Percentiles rank a stretch among this genome's conserved stretches.
These are phyloP conservation scores for Galagoides demidoff DNA, from an alignment of 2,797 vertebrate species.

Conservation along the genomic window DNA sequence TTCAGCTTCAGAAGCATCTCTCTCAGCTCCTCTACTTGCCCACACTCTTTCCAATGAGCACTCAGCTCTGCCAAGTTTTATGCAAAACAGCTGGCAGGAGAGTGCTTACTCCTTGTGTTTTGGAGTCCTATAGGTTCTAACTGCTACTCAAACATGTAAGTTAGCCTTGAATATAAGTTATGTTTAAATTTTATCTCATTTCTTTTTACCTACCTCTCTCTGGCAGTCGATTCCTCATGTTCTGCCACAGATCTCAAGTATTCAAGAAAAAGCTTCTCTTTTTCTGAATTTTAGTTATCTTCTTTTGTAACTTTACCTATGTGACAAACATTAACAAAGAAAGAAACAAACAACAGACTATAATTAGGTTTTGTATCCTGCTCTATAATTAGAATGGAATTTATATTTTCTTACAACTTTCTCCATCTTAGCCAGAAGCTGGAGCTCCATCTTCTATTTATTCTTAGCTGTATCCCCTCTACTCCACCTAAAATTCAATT, in stretches of 20 bases:
- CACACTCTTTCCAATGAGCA: too few species aligned
- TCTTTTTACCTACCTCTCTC: neutral
- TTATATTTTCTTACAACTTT: neutral
- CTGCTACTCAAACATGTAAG: neutral
- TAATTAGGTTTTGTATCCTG: neutral
- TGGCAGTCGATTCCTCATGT: neutral
- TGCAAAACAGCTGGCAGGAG: neutral
- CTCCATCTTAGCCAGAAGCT: neutral
- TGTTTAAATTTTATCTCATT: neutral
- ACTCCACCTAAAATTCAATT: neutral
- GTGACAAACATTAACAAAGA: neutral
- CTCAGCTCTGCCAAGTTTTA: too few species aligned
- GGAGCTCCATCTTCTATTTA: neutral
- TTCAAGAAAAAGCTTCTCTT: neutral
- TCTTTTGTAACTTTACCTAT: neutral
- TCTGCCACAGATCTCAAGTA: neutral
- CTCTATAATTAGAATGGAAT: neutral
- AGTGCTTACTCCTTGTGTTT: neutral
- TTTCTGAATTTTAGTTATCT: neutral
- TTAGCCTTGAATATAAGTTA: neutral
- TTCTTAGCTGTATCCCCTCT: neutral
- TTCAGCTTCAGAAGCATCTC: neutral
- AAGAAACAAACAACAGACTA: neutral
- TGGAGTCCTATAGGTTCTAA: neutral
- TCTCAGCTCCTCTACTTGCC: neutral